Base-by-base conservation (phyloP, 2,888 invertebrate genomes). In the Timandra comae region DNA sequence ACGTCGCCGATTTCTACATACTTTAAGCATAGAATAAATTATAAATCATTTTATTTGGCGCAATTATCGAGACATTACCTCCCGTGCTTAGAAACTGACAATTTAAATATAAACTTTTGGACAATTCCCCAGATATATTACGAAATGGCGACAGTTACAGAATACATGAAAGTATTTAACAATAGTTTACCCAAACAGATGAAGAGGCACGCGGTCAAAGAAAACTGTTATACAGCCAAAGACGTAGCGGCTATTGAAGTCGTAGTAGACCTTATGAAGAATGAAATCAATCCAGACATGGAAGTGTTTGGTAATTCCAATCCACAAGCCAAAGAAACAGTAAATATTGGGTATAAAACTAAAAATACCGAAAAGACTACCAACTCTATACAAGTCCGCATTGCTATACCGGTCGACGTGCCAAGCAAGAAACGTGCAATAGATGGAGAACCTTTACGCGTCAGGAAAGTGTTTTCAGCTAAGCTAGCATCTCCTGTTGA, bases 401-500 rank as follows among this genome's bases (percentile, higher is more conserved):
- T 81, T 29, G 68, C 66, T 2, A 53, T 78, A 20, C 78, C 79
- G 0, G 60, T 48, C 27, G 50, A 56, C 23, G 28, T 46, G 1
- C 29, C 43, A 5, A 55, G 51, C 12, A 62, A 46, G 12, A 78
- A 66, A 33, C 53, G 74, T 35, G 63, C 71, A 2, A n/a, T n/a
- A n/a, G n/a, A n/a, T n/a, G 29, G 59, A n/a, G 53, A 58, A 7
- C 47, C 61, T 2, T 7, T 50, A 2, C 61, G 56, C 37, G 35
- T 76, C 0, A 60, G 68, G 36, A 74, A 68, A 49, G 59, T 81
- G 0, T 81, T 81, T 36, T 60, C 68, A 2, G 81, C 79, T 0
- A 64, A 58, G 47, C 56, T 81, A 60, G 63, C 61, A 0, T 55
- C 65, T 3, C 79, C 81, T 2, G 76, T 80, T 2, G 76, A 81